Percentiles rank a stretch among this genome's conserved stretches.
These are phyloP conservation scores for Cricetomys ansorgei DNA, from an alignment of 2,113 vertebrate genomes.

Conservation along the genomic window DNA sequence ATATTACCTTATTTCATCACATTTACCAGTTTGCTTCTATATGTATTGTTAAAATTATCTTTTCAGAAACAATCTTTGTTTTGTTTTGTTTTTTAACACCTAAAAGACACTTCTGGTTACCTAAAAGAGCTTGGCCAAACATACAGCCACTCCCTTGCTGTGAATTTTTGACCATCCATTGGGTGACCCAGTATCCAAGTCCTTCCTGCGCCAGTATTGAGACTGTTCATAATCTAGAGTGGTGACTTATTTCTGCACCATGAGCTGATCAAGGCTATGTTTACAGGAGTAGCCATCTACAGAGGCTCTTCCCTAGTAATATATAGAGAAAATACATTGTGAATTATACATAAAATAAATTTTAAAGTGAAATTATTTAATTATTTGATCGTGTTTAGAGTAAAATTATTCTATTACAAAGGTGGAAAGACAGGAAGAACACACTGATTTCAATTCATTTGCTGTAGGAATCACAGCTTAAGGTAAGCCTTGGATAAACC, in stretches of 20 bases:
- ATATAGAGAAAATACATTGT: background rate
- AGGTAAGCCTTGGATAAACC: too few species aligned
- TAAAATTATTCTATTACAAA: background rate
- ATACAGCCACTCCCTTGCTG: background rate
- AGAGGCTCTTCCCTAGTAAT: background rate
- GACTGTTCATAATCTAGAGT: background rate
- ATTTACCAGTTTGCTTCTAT: background rate
- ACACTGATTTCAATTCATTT: background rate
- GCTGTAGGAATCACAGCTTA: too few species aligned
- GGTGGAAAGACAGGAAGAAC: background rate
- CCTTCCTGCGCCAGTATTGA: background rate
- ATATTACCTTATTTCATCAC: constrained; percentile 15
- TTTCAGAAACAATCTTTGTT: constrained; percentile 11
- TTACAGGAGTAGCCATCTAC: background rate
- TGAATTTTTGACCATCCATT: background rate
- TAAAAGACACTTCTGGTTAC: background rate
- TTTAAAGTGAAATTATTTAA: background rate
- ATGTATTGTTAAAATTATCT: background rate
- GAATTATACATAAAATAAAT: background rate
- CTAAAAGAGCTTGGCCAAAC: background rate
- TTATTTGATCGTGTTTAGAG: background rate
- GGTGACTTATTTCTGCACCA: background rate
- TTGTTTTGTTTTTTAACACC: background rate
- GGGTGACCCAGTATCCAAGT: background rate
- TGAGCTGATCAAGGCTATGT: background rate